Base-by-base conservation (phyloP, 2,113 vertebrate species). In the Chionomys nivalis region DNA sequence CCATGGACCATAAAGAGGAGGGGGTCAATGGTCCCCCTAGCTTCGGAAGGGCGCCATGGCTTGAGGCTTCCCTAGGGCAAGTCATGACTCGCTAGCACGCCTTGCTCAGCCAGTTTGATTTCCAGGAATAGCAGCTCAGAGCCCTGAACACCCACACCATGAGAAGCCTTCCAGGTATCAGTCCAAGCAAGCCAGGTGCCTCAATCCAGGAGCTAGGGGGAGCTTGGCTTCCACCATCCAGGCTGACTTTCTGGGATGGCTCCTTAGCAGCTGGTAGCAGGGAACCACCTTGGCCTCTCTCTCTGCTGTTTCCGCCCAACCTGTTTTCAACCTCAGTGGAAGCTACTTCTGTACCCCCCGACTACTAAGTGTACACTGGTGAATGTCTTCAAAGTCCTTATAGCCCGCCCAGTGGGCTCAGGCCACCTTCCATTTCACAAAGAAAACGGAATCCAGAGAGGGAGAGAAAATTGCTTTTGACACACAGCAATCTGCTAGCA, bases 51-150 rank as follows among this genome's bases (percentile, higher is more conserved):
- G 21, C 23, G 5, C 55, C 23, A 9, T 0, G 13, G 87, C 44
- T 28, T 21, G 7, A 39, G 66, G 87, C 44, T 16, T 85, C 49
- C 42, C 23, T 1, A 1, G 86, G 44, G 8, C n/a, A 70, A 58
- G 72, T 5, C n/a, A 16, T 7, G 26, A 14, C 87, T 83, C n/a
- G 96, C 44, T 68, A 0, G 0, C 10, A 14, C 0, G 7, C 49
- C 88, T 28, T 1, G 33, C 65, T 77, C 2, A 6, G 28, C 52
- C 44, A 58, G 44, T 49, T 65, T 23, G 11, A 92, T 61, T 91
- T 96, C 96, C 87, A 91, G 94, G 89, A 97, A 68, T 17, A n/a
- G 26, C 76, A 61, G 31, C 17, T 19, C 93, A 75, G 55, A 7
- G 14, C 70, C 39, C 55, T 11, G 58, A 28, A 58, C 5, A 0